These are phyloP conservation scores for Blera fallax DNA, from an alignment of 2,888 invertebrate genomes.

Conservation along the genomic window DNA sequence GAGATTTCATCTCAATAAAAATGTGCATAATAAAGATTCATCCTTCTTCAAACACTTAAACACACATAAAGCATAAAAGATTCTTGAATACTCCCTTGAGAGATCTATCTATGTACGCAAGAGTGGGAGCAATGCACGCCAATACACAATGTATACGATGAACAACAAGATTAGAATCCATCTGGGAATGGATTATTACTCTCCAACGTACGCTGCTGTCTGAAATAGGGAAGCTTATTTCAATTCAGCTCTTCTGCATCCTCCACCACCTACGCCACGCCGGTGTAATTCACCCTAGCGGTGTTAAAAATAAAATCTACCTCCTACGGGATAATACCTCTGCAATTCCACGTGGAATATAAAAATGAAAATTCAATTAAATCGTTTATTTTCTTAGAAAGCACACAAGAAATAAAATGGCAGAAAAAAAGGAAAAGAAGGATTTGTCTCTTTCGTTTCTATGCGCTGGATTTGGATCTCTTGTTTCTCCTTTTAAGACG, in stretches of 20 bases:
- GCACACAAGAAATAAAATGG: too few species aligned
- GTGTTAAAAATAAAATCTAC: conserved; percentile 1
- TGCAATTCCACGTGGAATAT: conserved; percentile 5
- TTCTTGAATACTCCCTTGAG: not conserved
- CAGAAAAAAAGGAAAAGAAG: not conserved
- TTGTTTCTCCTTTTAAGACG: not conserved
- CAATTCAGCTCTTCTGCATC: not conserved
- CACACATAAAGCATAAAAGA: conserved; percentile 6
- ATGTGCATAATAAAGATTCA: conserved; percentile 6
- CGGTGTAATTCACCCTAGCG: not conserved
- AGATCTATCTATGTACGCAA: conserved; percentile 2
- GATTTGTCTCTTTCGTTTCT: not conserved
- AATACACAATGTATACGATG: not conserved
- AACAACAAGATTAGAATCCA: conserved; percentile 3
- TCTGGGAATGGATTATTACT: conserved; percentile 10
- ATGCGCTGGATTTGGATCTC: not conserved
- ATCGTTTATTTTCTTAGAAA: not conserved
- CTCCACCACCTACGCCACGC: not conserved
- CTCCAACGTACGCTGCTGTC: not conserved
- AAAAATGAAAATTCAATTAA: conserved; percentile 49
- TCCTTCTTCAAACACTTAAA: not conserved
- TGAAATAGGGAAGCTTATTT: not conserved
- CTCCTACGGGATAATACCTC: not conserved
- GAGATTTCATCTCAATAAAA: not conserved
- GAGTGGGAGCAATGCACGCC: not conserved